Evolutionary conservation across 2,888 invertebrate genomes (phyloP).

Genomic region (Acrobasis consociella): DNA sequence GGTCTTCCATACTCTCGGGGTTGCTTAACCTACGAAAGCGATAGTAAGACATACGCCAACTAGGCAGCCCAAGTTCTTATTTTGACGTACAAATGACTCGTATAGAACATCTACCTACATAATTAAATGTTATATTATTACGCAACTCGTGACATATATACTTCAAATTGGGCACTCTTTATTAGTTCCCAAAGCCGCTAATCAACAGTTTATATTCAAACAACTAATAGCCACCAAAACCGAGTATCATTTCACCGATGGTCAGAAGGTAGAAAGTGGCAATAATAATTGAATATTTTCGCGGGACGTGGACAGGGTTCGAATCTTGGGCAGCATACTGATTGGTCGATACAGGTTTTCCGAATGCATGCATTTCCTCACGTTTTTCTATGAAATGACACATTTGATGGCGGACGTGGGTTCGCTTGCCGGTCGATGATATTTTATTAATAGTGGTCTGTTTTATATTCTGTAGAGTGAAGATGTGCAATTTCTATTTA

Average conservation of each 20-base stretch:
- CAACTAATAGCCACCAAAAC: conserved; percentile 7
- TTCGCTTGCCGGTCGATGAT: conserved; percentile 16
- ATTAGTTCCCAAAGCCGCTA: conserved; percentile 11
- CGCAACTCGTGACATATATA: conserved; percentile 3
- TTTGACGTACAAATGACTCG: too few species aligned
- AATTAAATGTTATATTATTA: not conserved
- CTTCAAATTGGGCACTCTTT: not conserved
- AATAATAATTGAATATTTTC: conserved; percentile 68
- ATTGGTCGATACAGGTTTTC: conserved; percentile 58
- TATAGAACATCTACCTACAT: too few species aligned
- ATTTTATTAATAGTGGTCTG: conserved; percentile 9
- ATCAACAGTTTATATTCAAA: conserved; percentile 27
- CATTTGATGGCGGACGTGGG: conserved; percentile 26
- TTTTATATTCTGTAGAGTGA: not conserved
- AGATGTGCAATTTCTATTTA: too few species aligned
- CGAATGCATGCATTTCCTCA: conserved; percentile 40
- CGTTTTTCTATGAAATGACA: conserved; percentile 44
- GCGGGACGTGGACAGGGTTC: conserved; percentile 67
- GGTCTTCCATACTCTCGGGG: too few species aligned
- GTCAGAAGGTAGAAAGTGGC: conserved; percentile 67
- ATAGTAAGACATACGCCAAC: too few species aligned
- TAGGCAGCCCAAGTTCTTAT: too few species aligned
- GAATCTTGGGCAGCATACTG: conserved; percentile 66
- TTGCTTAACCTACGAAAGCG: too few species aligned
- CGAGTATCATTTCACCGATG: conserved; percentile 37